Percentiles rank a stretch among this genome's conserved stretches.
Conservation (phyloP, 1,140 invertebrate genomes). For the Heterodera carotae region DNA sequence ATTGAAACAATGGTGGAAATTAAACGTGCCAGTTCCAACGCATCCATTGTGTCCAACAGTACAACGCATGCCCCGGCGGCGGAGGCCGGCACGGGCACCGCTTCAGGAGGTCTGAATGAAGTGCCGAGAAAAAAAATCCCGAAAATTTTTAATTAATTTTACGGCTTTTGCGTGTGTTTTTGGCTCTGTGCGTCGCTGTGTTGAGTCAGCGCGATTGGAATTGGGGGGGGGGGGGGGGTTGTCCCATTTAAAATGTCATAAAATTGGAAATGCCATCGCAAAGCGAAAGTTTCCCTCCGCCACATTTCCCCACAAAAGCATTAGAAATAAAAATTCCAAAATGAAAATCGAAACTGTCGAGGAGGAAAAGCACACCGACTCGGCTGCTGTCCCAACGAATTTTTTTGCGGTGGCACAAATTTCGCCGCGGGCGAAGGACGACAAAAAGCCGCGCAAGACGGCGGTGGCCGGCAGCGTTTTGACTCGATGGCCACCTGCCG, state of each 20-base stretch:
- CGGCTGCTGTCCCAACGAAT: no score
- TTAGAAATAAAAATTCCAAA: background rate
- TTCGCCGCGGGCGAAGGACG: no score
- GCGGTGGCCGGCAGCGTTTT: no score
- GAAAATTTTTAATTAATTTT: background rate
- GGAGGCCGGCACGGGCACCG: constrained; percentile 12
- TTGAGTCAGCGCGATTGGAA: no score
- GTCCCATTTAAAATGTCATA: background rate
- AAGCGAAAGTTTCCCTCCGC: background rate
- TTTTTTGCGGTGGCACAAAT: no score
- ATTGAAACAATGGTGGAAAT: constrained; percentile 27
- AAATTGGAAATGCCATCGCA: background rate
- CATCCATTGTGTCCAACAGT: constrained; percentile 23
- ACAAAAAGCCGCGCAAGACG: no score
- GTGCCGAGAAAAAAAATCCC: background rate
- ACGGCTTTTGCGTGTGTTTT: background rate
- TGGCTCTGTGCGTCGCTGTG: no score
- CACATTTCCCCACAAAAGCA: background rate
- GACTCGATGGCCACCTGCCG: no score
- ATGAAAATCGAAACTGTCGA: background rate
- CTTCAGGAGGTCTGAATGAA: background rate
- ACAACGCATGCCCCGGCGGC: background rate
- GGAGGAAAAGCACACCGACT: background rate
- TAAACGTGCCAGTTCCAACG: constrained; percentile 20
- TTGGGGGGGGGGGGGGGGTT: no score